phyloP scores from a whole-genome alignment of 2,888 invertebrate species.

The Epirrita christyi region DNA sequence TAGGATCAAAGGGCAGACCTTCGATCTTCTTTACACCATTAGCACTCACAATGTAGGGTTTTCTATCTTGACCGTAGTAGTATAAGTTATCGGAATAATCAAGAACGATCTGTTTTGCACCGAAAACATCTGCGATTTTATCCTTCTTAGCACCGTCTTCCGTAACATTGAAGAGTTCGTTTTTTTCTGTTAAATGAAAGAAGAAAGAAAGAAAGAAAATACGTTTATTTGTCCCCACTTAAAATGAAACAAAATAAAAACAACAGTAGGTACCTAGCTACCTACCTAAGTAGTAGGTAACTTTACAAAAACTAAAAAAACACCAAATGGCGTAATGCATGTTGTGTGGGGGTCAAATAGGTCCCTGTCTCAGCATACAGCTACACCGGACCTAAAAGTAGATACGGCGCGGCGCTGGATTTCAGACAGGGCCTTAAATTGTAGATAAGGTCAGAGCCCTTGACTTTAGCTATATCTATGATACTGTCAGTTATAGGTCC shows the following conservation, averaged over 20 bases:
- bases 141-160: conserved; percentile 60
- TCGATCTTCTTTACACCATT: conserved; percentile 53
- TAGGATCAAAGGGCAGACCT: conserved; percentile 55
- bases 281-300: no score
- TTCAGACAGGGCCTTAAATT: no score
- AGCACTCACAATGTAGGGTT: conserved; percentile 47
- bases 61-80: conserved; percentile 54
- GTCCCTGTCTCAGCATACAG: no score
- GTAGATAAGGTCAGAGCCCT: conserved; percentile 56
- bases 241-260: no score
- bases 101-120: conserved; percentile 60
- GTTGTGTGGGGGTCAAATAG: no score
- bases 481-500: conserved; percentile 57
- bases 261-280: no score
- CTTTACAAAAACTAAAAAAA: no score
- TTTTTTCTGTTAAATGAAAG: conserved; percentile 59
- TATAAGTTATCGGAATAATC: conserved; percentile 63
- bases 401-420: no score
- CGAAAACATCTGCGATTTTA: conserved; percentile 49
- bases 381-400: no score
- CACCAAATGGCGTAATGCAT: no score
- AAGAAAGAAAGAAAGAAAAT: no score
- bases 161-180: conserved; percentile 61
- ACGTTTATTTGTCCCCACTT: no score
- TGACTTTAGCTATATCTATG: conserved; percentile 54